phyloP scores from a whole-genome alignment of 1,140 invertebrate genomes.

The Protaetia brevitarsis region DNA sequence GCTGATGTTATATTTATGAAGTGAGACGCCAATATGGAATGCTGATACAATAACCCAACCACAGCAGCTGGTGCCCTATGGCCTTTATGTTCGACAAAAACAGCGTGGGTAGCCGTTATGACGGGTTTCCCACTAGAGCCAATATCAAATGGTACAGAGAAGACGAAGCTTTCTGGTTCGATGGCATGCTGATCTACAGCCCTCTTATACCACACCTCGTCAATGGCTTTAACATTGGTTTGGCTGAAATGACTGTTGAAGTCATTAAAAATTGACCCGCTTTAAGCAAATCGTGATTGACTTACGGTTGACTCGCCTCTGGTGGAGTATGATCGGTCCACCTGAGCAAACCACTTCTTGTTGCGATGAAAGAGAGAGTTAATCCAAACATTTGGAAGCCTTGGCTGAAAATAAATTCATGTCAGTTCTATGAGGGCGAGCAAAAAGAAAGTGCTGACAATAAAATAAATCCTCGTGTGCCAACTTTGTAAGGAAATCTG shows the following conservation, averaged over 20 bases:
- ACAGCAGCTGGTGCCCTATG: conserved; percentile 85
- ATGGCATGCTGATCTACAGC: conserved; percentile 86
- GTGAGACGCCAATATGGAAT: conserved; percentile 74
- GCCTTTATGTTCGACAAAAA: conserved; percentile 81
- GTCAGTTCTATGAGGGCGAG: background rate
- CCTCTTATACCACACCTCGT: conserved; percentile 88
- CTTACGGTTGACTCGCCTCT: conserved; percentile 63
- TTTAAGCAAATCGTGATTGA: background rate
- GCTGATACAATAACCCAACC: conserved; percentile 82
- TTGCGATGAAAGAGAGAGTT: conserved; percentile 81
- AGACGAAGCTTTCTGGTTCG: conserved; percentile 87
- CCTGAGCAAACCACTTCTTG: conserved; percentile 80
- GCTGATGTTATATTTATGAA: conserved; percentile 83
- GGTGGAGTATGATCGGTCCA: conserved; percentile 71
- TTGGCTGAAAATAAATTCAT: conserved; percentile 64
- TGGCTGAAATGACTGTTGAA: conserved; percentile 74
- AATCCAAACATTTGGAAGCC: conserved; percentile 83
- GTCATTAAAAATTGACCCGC: background rate
- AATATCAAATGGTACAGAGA: conserved; percentile 84
- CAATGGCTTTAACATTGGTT: conserved; percentile 75
- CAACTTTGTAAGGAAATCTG: too few species aligned
- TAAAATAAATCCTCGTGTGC: too few species aligned
- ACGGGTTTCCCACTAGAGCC: conserved; percentile 63
- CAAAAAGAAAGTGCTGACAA: too few species aligned
- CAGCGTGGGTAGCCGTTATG: conserved; percentile 85